Conservation (phyloP, 92 coral and sea anemone species). For the Muricea muricata region DNA sequence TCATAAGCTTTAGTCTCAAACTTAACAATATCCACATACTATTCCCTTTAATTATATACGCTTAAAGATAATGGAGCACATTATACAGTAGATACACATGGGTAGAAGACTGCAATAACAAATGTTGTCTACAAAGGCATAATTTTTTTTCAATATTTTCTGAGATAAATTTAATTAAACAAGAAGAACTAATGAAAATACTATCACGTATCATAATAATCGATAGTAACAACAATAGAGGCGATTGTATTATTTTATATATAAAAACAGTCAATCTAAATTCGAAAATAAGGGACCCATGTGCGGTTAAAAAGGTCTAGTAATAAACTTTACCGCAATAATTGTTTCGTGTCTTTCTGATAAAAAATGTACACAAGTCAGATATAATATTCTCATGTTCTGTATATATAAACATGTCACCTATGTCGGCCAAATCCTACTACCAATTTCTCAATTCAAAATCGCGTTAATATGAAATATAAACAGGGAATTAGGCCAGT, state of each 20-base stretch:
- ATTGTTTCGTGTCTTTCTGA: too few relatives aligned
- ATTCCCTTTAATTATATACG: too few relatives aligned
- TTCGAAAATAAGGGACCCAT: not conserved
- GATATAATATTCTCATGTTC: not conserved
- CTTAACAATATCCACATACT: too few relatives aligned
- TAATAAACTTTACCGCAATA: not conserved
- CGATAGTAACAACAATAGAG: not conserved
- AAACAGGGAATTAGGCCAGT: not conserved
- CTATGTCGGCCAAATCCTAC: not conserved
- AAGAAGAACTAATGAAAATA: not conserved
- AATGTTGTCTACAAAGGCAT: too few relatives aligned
- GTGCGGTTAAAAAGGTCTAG: not conserved
- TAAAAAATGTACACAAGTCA: not conserved
- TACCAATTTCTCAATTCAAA: not conserved
- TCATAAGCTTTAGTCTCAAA: too few relatives aligned
- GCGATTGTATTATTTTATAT: not conserved
- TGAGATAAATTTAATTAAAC: too few relatives aligned
- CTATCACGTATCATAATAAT: not conserved
- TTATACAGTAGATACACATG: too few relatives aligned
- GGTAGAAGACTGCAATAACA: too few relatives aligned
- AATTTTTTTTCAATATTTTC: too few relatives aligned
- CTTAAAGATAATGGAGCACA: too few relatives aligned
- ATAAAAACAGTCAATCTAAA: not conserved
- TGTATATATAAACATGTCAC: not conserved
- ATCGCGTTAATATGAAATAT: not conserved